These are phyloP conservation scores for Tetranychus truncatus DNA, from an alignment of 2,888 invertebrate species.

Conservation along the genomic window DNA sequence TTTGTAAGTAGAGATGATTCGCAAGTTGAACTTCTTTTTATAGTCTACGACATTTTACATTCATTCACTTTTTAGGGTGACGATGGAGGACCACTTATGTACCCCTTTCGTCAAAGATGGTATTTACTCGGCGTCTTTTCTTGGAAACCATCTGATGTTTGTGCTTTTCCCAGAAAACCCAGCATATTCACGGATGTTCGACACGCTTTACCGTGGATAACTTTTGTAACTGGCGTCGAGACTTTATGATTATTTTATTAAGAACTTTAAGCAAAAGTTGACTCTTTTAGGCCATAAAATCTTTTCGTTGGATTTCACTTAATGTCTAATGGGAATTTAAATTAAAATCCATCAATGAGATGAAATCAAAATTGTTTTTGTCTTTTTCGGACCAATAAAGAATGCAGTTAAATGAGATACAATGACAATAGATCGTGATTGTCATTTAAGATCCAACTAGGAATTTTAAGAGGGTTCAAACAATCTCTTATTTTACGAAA, in stretches of 20 bases:
- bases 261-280: too few species aligned
- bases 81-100: slow-evolving; percentile 14
- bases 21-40: background rate
- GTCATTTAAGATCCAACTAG: background rate
- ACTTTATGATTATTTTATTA: background rate
- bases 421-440: background rate
- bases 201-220: slow-evolving; percentile 17
- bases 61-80: slow-evolving; percentile 2
- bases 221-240: background rate
- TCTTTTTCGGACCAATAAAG: background rate
- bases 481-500: background rate
- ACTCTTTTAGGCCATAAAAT: too few species aligned
- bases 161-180: slow-evolving; percentile 13
- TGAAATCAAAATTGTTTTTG: background rate
- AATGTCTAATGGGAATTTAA: background rate
- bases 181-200: slow-evolving; percentile 14
- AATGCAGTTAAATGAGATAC: background rate
- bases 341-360: background rate
- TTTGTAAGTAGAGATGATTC: background rate
- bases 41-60: background rate
- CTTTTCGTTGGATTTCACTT: too few species aligned
- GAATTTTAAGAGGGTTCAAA: background rate
- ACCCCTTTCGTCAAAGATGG: slow-evolving; percentile 1
- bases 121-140: slow-evolving; percentile 16
- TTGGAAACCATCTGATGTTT: slow-evolving; percentile 10